These are phyloP conservation scores for Rhagoletis zephyria DNA, from an alignment of 1,140 invertebrate species.

Conservation along the genomic window DNA sequence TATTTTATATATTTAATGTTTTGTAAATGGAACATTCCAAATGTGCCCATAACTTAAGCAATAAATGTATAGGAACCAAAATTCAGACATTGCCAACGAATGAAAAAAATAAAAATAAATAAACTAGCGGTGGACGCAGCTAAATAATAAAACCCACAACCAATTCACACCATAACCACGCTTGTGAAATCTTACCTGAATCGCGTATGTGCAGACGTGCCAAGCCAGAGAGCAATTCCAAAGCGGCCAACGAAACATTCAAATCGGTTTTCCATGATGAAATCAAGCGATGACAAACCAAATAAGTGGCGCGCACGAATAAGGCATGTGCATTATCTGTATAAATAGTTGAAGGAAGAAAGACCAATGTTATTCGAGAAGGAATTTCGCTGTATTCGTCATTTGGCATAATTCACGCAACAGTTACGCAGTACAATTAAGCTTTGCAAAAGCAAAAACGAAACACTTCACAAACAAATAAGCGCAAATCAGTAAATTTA, in stretches of 20 bases:
- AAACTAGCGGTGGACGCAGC: not conserved
- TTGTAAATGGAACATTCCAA: not conserved
- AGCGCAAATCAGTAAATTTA: not conserved
- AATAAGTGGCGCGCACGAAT: conserved; percentile 91
- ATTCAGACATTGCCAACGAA: not conserved
- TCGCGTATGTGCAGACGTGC: conserved; percentile 88
- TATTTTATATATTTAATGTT: too few relatives aligned
- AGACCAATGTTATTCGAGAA: too few relatives aligned
- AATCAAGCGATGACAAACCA: conserved; percentile 94
- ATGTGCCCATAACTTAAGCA: not conserved
- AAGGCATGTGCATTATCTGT: conserved; percentile 77
- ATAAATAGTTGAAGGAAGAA: conserved; percentile 8
- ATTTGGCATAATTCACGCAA: not conserved
- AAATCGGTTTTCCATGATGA: conserved; percentile 96
- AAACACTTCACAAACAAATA: conserved; percentile 10
- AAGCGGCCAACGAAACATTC: conserved; percentile 93
- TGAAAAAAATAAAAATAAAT: not conserved
- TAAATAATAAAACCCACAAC: conserved; percentile 41
- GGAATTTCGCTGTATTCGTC: not conserved
- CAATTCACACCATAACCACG: conserved; percentile 17
- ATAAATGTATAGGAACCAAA: not conserved
- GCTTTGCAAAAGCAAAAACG: not conserved
- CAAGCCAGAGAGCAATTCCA: conserved; percentile 91
- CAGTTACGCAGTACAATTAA: not conserved
- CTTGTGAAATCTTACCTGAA: conserved; percentile 78